Base-by-base conservation (phyloP, 2,113 vertebrate species). In the Siphamia tubifer region DNA sequence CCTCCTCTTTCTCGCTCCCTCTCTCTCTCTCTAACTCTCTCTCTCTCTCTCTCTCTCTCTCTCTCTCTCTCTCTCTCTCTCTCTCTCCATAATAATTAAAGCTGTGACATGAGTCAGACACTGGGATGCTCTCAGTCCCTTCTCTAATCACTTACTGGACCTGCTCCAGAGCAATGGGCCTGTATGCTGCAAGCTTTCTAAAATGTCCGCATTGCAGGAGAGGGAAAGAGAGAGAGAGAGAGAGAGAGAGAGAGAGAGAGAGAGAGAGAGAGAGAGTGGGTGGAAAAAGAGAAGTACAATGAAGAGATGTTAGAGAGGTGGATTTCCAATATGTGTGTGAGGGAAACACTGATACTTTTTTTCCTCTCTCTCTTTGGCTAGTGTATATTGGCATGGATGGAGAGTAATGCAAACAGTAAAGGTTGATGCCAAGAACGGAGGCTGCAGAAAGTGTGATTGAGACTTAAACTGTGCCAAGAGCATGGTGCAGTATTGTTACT, bases 161-260 rank as follows among this genome's bases (percentile, higher is more conserved):
- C 39, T 16, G 58, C 71, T 81, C 65, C 64, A 74, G 51, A 28
- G 52, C 65, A 25, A 31, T 9, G 30, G 43, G 32, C 44, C 60
- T 56, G 32, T 36, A 27, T 12, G 23, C 38, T 55, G 15, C 63
- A 28, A 43, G 63, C 17, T 44, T 51, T 51, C 57, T 43, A 44
- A 74, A 79, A 68, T 32, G 51, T 69, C 76, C 82, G 76, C 83
- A 82, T 51, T 83, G 66, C 81, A 74, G 65, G 10, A 62, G 48
- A 60, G 32, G 53, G 8, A 2, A 31, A 49, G 31, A 20, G 57
- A 30, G 31, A 32, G 13, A 4, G 45, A 51, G 27, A 51, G 38
- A n/a, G n/a, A n/a, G n/a, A n/a, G n/a, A n/a, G n/a, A n/a, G n/a
- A n/a, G n/a, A 52, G 35, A 43, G 21, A 39, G 32, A 56, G 8